Evolutionary conservation across 1,140 invertebrate genomes (phyloP).

Genomic region (Neodiprion fabricii): DNA sequence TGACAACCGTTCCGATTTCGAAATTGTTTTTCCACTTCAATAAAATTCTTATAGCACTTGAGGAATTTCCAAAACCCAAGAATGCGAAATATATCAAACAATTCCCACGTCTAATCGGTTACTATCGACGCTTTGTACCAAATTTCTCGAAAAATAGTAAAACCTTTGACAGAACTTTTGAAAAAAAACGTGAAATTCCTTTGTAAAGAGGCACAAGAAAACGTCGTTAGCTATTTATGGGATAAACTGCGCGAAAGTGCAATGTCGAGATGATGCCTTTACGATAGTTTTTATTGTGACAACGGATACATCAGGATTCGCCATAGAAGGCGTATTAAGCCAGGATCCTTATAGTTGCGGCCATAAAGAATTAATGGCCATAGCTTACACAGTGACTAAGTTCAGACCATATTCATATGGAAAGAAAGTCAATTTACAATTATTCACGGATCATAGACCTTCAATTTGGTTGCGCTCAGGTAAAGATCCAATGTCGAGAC

Average conservation of each 20-base stretch:
- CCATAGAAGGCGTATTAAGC: conserved; percentile 24
- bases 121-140: conserved; percentile 23
- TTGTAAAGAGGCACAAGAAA: conserved; percentile 29
- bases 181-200: conserved; percentile 17
- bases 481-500: no score
- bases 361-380: conserved; percentile 30
- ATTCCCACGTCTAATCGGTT: conserved; percentile 47
- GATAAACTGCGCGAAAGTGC: conserved; percentile 20
- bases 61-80: conserved; percentile 45
- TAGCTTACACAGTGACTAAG: conserved; percentile 10
- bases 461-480: no score
- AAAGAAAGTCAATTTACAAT: conserved; percentile 13
- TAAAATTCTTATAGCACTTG: conserved; percentile 33
- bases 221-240: conserved; percentile 30
- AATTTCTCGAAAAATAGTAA: no score
- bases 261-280: no score
- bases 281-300: no score
- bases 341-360: conserved; percentile 16
- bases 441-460: conserved; percentile 34
- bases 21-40: conserved; percentile 8
- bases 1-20: not conserved
- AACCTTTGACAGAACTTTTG: no score
- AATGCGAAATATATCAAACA: conserved; percentile 38
- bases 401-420: conserved; percentile 23
- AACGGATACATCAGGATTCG: not conserved